phyloP scores from a whole-genome alignment of 2,797 vertebrate genomes.

The Nothura maculosa region DNA sequence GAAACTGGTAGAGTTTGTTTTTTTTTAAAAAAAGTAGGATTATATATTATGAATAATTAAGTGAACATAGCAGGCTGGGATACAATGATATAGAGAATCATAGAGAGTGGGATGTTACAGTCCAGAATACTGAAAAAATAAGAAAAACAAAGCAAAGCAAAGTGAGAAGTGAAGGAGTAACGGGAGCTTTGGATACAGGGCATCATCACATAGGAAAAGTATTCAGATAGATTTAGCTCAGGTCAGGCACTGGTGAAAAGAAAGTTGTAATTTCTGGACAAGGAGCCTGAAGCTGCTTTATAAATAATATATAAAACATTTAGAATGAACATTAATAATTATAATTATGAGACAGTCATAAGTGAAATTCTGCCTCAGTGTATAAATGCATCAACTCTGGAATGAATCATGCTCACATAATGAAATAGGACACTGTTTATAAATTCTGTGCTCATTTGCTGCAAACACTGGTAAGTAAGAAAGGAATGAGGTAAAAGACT shows the following conservation, averaged over 20 bases:
- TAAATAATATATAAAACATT: no score
- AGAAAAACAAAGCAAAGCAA: no score
- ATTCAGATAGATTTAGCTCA: neutral
- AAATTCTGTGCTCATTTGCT: neutral
- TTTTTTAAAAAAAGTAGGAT: neutral
- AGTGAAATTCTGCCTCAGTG: neutral
- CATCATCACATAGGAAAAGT: neutral
- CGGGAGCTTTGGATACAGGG: neutral
- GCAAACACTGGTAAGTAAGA: neutral
- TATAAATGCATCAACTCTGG: neutral
- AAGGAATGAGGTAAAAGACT: neutral
- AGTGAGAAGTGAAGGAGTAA: neutral
- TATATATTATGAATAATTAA: neutral
- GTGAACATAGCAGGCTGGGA: neutral
- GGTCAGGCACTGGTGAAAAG: neutral
- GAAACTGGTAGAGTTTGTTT: neutral
- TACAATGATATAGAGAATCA: neutral
- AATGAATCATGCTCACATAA: neutral
- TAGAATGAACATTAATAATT: neutral
- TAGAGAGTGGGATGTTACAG: neutral
- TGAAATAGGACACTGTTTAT: neutral
- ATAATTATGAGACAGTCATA: neutral
- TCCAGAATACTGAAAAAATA: neutral
- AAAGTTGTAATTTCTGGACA: neutral
- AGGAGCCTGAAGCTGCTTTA: neutral